Evolutionary conservation across 1,140 invertebrate species (phyloP).

Genomic region (Conus ventricosus): DNA sequence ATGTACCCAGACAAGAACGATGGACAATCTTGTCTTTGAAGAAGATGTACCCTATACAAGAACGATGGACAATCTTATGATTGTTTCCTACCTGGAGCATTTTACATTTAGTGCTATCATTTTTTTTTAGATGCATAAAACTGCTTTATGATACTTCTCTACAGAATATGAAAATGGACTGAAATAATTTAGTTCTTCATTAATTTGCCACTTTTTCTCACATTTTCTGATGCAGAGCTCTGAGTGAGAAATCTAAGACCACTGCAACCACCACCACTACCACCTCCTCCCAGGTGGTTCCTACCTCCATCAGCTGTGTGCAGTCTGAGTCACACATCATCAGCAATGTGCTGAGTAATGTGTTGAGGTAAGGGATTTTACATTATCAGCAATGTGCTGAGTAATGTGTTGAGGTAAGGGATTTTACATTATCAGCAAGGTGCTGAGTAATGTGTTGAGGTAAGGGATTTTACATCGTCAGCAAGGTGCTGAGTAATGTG

Average conservation of each 20-base stretch:
- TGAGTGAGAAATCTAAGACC: slow-evolving; percentile 47
- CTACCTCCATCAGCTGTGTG: slow-evolving; percentile 50
- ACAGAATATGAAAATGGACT: no score
- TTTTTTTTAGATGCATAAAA: no score
- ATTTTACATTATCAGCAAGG: no score
- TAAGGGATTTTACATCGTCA: slow-evolving; percentile 31
- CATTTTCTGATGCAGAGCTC: slow-evolving; percentile 33
- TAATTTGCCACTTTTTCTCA: no score
- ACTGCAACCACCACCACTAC: not conserved
- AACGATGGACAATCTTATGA: no score
- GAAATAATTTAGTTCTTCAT: no score
- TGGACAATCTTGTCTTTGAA: no score
- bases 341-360: slow-evolving; percentile 61
- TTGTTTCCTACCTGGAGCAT: no score
- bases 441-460: slow-evolving; percentile 46
- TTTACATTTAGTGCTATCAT: no score
- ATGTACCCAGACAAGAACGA: no score
- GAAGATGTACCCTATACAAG: no score
- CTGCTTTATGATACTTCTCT: no score
- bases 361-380: slow-evolving; percentile 57
- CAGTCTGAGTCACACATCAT: slow-evolving; percentile 62
- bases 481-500: not conserved
- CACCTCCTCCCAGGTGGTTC: slow-evolving; percentile 18
- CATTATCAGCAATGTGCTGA: not conserved
- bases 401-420: not conserved